Evolutionary conservation across 2,113 vertebrate species (phyloP), one percentile per base, ranked within the genome.

Genomic region (Ceyx melanurus): DNA sequence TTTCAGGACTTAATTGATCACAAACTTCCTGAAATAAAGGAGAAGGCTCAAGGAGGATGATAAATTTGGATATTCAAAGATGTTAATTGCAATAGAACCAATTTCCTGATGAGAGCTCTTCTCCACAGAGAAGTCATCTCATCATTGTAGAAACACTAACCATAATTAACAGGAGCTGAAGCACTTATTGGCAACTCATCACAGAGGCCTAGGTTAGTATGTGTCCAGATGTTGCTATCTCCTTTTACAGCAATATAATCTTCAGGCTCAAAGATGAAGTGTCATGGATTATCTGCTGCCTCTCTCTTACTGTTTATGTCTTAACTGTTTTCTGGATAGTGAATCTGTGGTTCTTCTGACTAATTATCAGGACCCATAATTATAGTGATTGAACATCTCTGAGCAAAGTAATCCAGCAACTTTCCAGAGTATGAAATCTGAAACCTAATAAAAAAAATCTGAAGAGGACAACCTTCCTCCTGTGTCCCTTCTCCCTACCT

Each of bases 61-160:
- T 96, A 94, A 94, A 94, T 94, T 94, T 93, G 94, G 89, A 82
- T 91, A 88, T 95, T 92, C 87, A 95, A 88, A 92, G 65, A 94
- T 86, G 82, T 83, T 96, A 94, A 95, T 96, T 96, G 89, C 89
- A 89, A 85, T 72, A 89, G 95, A 93, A 82, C 87, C 56, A 86
- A 77, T 89, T 95, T 95, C 75, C 73, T 93, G 82, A 93, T 93
- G 95, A 96, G 89, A 86, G 85, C 87, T 82, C 56, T 92, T 96
- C 61, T 95, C 75, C 82, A 81, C 48, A 87, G 75, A 79, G 78
- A 94, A 94, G 92, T 86, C 57, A 84, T 96, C 75, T 96, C 95
- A 89, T 96, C 89, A 92, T 80, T 88, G 78, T 87, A 88, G 89
- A 88, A 89, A 73, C 29, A 29, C 64, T 75, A 94, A 94, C 67